Evolutionary conservation across 2,113 vertebrate species (phyloP).

Genomic region (Oenanthe melanoleuca): DNA sequence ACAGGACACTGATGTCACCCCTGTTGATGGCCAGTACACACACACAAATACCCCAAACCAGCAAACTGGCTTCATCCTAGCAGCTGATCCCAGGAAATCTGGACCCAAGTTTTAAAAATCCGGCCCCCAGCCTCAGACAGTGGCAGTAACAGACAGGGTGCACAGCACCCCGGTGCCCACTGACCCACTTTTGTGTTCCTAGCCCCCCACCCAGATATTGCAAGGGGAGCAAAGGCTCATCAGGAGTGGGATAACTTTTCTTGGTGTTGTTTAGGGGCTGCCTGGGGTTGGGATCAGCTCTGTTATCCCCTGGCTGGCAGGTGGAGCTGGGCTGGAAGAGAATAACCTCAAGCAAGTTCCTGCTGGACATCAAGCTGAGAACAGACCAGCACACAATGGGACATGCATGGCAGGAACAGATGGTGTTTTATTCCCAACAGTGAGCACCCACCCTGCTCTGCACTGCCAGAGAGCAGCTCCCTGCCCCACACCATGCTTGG

Average conservation of each 20-base stretch:
- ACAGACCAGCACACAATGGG: background rate
- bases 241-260: background rate
- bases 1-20: background rate
- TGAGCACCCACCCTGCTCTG: background rate
- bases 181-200: background rate
- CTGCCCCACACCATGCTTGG: background rate
- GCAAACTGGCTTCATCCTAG: background rate
- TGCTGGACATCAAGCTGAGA: background rate
- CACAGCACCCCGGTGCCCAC: fast-evolving
- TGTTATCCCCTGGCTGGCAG: background rate
- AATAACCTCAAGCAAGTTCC: background rate
- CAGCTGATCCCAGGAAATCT: background rate
- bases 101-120: background rate
- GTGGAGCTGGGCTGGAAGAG: background rate
- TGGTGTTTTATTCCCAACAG: fast-evolving
- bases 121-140: fast-evolving
- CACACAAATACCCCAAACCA: background rate
- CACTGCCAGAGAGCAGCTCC: background rate
- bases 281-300: background rate
- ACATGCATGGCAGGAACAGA: background rate
- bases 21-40: fast-evolving
- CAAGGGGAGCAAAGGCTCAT: background rate
- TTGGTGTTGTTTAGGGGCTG: no score
- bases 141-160: background rate
- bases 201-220: background rate